Evolutionary conservation across 2,888 invertebrate species (phyloP).

Genomic region (Epirrita christyi): DNA sequence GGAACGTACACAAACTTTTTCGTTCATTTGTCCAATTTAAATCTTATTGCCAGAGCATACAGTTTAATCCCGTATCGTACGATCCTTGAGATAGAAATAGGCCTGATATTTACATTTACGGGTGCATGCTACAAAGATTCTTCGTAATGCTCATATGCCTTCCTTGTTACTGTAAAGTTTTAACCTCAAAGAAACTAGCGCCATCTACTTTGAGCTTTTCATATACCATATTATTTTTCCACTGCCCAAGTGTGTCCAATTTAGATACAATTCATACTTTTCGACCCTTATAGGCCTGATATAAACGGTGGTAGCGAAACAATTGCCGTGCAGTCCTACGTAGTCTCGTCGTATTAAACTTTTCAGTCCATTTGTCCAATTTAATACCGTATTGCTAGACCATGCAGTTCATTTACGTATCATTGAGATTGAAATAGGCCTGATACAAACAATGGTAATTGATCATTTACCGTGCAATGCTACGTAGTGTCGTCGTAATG

Average conservation of each 20-base stretch:
- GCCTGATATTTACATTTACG: no score
- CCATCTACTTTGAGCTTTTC: no score
- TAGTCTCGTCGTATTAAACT: conserved; percentile 55
- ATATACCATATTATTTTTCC: no score
- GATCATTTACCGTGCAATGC: conserved; percentile 31
- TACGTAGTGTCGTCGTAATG: conserved; percentile 66
- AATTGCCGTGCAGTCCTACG: conserved; percentile 47
- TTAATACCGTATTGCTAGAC: neutral
- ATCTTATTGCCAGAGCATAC: neutral
- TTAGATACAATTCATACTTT: no score
- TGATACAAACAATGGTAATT: neutral
- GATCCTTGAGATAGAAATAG: neutral
- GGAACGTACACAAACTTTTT: no score
- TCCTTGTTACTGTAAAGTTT: no score
- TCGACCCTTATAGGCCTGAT: neutral
- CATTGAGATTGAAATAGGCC: neutral
- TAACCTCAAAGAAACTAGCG: no score
- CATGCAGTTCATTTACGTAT: neutral
- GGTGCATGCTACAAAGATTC: no score
- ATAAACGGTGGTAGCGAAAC: neutral
- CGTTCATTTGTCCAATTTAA: no score
- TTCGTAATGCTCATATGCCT: no score
- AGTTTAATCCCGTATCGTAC: neutral
- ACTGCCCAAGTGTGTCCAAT: no score
- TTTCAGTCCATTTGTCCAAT: no score